phyloP scores from a whole-genome alignment of 1,140 invertebrate species.

The Uloborus diversus region DNA sequence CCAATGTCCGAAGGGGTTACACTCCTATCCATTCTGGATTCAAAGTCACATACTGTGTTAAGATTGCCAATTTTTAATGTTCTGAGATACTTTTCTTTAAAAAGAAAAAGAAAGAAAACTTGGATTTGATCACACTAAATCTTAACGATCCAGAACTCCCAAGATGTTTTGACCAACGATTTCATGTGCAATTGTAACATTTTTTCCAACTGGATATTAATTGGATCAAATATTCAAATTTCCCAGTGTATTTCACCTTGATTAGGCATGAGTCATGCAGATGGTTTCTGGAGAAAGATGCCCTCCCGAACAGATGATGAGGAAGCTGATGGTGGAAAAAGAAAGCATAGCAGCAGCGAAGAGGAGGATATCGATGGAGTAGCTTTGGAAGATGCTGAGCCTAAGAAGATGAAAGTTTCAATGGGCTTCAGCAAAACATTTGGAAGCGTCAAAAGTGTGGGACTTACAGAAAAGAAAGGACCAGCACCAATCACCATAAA shows the following conservation, averaged over 20 bases:
- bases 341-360: conserved; percentile 10
- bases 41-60: too few species aligned
- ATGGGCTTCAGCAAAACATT: conserved; percentile 52
- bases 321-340: conserved; percentile 37
- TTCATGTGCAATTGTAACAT: too few species aligned
- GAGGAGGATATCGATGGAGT: conserved; percentile 44
- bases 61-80: too few species aligned
- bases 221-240: conserved; percentile 56
- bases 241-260: conserved; percentile 58
- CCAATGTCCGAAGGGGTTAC: too few species aligned
- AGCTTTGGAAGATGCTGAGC: conserved; percentile 4
- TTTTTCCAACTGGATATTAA: conserved; percentile 49
- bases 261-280: conserved; percentile 48
- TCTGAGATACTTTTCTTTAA: too few species aligned
- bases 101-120: too few species aligned
- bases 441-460: conserved; percentile 11
- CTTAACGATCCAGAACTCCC: too few species aligned
- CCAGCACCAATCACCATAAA: conserved; percentile 46
- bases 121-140: too few species aligned
- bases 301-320: too few species aligned
- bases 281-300: neutral
- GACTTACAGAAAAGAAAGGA: conserved; percentile 37
- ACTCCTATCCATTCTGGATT: too few species aligned
- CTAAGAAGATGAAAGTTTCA: conserved; percentile 42
- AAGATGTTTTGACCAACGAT: too few species aligned